These are phyloP conservation scores for Porites divaricata DNA, from an alignment of 92 coral and sea anemone species.

Conservation along the genomic window DNA sequence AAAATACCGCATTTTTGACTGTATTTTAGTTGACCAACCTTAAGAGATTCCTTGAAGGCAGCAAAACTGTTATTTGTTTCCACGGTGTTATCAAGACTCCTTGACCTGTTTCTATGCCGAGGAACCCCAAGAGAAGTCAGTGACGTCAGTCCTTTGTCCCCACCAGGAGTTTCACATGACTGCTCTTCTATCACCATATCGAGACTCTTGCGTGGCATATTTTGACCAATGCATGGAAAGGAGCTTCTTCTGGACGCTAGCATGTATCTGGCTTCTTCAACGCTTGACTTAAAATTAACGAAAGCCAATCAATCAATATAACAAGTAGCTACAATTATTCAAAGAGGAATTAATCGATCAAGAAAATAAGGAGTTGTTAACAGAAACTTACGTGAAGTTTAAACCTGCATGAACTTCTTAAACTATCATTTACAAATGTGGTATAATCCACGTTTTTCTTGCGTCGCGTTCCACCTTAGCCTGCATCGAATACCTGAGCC, in stretches of 20 bases:
- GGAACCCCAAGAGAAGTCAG: slow-evolving; percentile 36
- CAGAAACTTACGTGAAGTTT: not conserved
- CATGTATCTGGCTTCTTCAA: slow-evolving; percentile 48
- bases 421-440: too few relatives aligned
- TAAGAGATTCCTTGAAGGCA: slow-evolving; percentile 44
- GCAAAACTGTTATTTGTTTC: slow-evolving; percentile 38
- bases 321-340: not conserved
- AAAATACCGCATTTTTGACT: not conserved
- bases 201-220: slow-evolving; percentile 46
- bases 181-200: slow-evolving; percentile 70
- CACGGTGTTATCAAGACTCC: slow-evolving; percentile 54
- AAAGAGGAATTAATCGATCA: not conserved
- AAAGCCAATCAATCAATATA: not conserved
- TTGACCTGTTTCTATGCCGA: slow-evolving; percentile 59
- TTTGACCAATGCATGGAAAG: slow-evolving; percentile 37
- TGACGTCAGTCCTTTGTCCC: slow-evolving; percentile 1
- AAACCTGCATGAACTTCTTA: too few relatives aligned
- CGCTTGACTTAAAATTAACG: slow-evolving; percentile 27
- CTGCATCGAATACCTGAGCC: too few relatives aligned
- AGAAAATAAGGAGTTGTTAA: not conserved
- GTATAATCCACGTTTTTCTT: too few relatives aligned
- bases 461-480: too few relatives aligned
- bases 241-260: slow-evolving; percentile 61
- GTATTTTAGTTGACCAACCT: not conserved
- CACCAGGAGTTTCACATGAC: not conserved